Evolutionary conservation across 1,140 invertebrate genomes (phyloP), one percentile per base, ranked within the genome.

Genomic region (Neodiprion lecontei): DNA sequence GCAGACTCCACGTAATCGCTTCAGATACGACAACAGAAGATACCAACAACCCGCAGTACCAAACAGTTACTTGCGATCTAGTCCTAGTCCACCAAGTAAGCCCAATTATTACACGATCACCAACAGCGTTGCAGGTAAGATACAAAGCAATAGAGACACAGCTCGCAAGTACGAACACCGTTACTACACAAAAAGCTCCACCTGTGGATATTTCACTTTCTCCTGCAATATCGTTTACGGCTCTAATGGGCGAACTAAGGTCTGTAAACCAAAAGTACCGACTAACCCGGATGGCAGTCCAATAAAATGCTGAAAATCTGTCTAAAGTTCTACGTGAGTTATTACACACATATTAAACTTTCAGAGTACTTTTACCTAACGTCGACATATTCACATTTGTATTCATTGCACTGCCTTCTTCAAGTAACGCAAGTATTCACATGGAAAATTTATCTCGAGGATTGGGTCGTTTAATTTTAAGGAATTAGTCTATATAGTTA

Each of bases 141-240:
- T 93, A 69, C 91, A 92, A 70, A 76, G 89, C 14, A 82, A 85
- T 71, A 90, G 90, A 76, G 88, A 87, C 74, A 79, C 89, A 53
- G 81, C 84, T 1, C 88, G 87, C 75, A 91, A 92, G 67, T 88
- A 87, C 53, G 87, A 88, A 70, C 87, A 88, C 79, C 84, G 94
- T 21, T 95, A 95, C 86, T 96, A 95, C 75, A 95, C 94, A 0
- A 95, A 96, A 83, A 95, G 94, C 14, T 95, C 94, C 3, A 95
- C 93, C 0, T 96, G 94, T 84, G 95, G 95, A 48, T 95, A 95
- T 80, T 95, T 95, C 77, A 95, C 94, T 4, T 95, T 96, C 82
- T 93, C 94, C 0, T 96, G 94, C 80, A 94, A 94, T 50, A 91
- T 94, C 78, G 93, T 94, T 4, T 93, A 93, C 79, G 93, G 93